Base-by-base conservation (phyloP, 2,113 vertebrate species). In the Lota lota region DNA sequence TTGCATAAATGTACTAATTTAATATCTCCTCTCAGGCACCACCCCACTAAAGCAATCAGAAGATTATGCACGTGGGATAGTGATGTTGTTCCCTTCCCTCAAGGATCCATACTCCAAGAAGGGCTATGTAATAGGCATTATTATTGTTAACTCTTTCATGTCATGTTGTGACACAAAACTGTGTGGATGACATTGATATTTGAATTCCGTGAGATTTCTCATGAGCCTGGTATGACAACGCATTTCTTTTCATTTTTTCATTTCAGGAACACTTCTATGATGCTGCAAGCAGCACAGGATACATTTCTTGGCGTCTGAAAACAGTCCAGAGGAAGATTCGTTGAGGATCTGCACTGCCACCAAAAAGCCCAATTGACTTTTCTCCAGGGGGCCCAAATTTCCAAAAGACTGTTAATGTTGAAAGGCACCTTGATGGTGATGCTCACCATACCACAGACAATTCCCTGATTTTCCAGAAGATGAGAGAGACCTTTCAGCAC, bases 41-140 rank as follows among this genome's bases (percentile, higher is more conserved):
- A 24, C n/a, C 53, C 33, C 22, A 59, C 66, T 6, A 74, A 74
- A 67, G 63, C 63, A 54, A 22, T 69, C 63, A 84, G 67, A 83
- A 16, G 18, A 75, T 51, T 79, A 80, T 76, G 68, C 69, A 61
- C 53, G 63, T 77, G 75, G 69, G 0, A n/a, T n/a, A 68, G 66
- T 85, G 68, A 76, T 3, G 8, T 21, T 80, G 17, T 79, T 83
- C 66, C 78, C 74, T n/a, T 76, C 66, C 24, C 72, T 79, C 62
- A 82, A 61, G 21, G 73, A 87, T 81, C 74, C 78, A 74, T 78
- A 78, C 21, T 21, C 68, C 60, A 78, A 66, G 66, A 81, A 76
- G 69, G 72, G 74, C 72, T 63, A 66, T 69, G 64, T 80, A 81
- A 63, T 54, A 54, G 40, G 16, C 58, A 67, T 72, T 18, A 70